A percentile compares a stretch with the other conserved stretches of the same genome.
Evolutionary conservation across 2,797 vertebrate genomes (phyloP).

Genomic region (Alca torda): DNA sequence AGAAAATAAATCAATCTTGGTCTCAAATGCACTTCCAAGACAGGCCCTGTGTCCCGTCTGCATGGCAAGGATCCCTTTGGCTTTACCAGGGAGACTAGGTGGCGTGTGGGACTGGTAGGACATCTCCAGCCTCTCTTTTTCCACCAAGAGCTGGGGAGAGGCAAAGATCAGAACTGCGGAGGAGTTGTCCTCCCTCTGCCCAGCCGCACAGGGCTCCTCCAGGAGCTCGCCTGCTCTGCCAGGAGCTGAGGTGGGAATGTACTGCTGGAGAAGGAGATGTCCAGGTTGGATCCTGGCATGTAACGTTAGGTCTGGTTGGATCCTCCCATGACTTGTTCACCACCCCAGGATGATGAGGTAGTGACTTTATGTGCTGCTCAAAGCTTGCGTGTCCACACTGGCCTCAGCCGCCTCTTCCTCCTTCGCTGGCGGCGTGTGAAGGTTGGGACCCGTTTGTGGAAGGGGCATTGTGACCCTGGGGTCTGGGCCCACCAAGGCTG

Average conservation of each 20-base stretch:
- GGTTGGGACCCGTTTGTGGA: background rate
- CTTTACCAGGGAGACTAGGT: background rate
- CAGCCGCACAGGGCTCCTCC: background rate
- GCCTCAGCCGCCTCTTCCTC: background rate
- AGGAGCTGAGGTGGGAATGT: background rate
- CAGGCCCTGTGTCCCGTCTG: background rate
- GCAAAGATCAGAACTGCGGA: background rate
- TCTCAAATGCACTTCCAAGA: background rate
- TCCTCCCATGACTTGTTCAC: background rate
- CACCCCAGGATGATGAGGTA: background rate
- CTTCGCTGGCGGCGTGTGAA: accelerated
- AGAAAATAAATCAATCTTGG: background rate
- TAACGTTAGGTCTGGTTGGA: background rate
- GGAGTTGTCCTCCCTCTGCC: background rate
- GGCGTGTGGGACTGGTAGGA: background rate
- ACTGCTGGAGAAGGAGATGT: background rate
- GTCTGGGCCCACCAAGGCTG: background rate
- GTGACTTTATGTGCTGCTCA: background rate
- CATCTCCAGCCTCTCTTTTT: background rate
- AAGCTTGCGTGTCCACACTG: background rate
- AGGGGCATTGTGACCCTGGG: background rate
- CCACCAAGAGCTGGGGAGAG: background rate
- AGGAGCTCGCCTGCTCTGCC: background rate
- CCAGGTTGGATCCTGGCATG: background rate
- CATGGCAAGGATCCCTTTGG: background rate